phyloP scores from a whole-genome alignment of 2,888 invertebrate genomes.

The Labia minor region DNA sequence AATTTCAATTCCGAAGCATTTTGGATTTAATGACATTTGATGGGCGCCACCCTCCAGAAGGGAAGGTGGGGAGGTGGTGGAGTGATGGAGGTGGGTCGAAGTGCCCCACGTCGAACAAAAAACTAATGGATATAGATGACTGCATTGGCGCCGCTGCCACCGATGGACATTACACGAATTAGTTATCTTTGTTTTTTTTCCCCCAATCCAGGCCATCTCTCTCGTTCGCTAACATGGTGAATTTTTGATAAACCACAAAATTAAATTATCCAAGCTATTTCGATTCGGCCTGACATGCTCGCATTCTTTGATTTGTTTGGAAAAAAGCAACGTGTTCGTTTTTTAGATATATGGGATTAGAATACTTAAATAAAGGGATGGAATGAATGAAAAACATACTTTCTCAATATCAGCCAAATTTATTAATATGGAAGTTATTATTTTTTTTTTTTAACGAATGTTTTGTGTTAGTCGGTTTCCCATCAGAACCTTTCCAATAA shows the following conservation, averaged over 20 bases:
- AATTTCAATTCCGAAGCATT: background rate
- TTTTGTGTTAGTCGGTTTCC: background rate
- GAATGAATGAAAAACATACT: background rate
- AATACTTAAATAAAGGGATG: background rate
- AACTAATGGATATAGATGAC: slow-evolving; percentile 13
- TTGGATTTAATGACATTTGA: slow-evolving; percentile 2
- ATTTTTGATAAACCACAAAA: slow-evolving; percentile 13
- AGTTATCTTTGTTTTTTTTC: background rate
- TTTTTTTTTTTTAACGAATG: background rate
- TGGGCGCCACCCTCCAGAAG: background rate
- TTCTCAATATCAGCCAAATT: background rate
- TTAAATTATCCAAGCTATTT: slow-evolving; percentile 13
- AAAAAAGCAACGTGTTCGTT: slow-evolving; percentile 4
- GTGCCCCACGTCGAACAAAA: background rate
- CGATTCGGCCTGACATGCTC: background rate
- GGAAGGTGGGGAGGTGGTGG: too few relatives aligned
- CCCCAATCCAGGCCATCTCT: background rate
- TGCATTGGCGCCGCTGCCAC: background rate
- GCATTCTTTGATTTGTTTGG: slow-evolving; percentile 3
- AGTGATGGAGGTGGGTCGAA: background rate
- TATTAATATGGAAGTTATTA: background rate
- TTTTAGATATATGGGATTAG: background rate
- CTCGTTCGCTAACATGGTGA: background rate
- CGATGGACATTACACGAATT: slow-evolving; percentile 13
- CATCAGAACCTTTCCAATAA: background rate